Percentiles rank a stretch among this genome's conserved stretches.
These are phyloP conservation scores for Byasa hedistus DNA, from an alignment of 2,888 invertebrate genomes.

Conservation along the genomic window DNA sequence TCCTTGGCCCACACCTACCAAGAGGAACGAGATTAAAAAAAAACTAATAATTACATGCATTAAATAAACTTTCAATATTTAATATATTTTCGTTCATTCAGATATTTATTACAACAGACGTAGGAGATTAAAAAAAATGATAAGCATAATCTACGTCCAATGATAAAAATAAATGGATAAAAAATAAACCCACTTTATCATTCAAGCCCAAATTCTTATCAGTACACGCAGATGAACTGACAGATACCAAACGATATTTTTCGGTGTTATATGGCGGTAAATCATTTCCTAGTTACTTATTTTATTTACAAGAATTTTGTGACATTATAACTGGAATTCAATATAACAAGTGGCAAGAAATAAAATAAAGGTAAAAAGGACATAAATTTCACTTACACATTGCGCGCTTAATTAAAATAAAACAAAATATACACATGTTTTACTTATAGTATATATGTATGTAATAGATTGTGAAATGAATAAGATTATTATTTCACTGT, in stretches of 20 bases:
- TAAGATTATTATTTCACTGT: neutral
- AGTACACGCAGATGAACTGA: constrained; percentile 1
- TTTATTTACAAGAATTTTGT: neutral
- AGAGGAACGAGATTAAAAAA: too few species aligned
- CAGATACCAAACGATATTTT: neutral
- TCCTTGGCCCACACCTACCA: too few species aligned
- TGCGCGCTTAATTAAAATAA: neutral
- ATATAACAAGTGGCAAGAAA: neutral
- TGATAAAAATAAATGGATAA: neutral
- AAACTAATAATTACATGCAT: too few species aligned
- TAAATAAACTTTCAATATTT: too few species aligned
- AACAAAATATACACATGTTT: neutral
- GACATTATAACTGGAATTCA: neutral
- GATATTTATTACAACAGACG: constrained; percentile 1
- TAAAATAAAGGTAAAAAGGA: neutral
- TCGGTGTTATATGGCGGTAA: neutral
- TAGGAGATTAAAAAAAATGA: neutral
- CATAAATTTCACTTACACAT: neutral
- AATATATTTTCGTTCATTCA: too few species aligned
- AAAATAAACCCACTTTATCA: constrained; percentile 16
- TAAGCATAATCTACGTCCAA: neutral
- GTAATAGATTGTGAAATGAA: neutral
- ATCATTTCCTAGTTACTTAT: neutral
- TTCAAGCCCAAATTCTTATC: constrained; percentile 13
- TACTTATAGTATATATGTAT: neutral